phyloP scores from a whole-genome alignment of 2,797 vertebrate species.

The Chanos chanos region DNA sequence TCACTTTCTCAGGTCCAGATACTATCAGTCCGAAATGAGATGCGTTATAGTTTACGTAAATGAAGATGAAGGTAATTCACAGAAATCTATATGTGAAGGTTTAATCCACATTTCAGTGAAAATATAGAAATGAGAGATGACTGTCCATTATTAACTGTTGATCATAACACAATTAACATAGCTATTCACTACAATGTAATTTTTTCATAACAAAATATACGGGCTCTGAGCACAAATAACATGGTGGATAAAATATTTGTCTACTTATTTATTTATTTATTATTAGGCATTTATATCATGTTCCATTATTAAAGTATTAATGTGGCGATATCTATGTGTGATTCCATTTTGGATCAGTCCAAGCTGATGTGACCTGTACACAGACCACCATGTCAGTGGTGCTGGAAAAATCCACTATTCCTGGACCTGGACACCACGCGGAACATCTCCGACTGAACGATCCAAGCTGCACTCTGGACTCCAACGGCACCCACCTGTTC shows the following conservation, averaged over 20 bases:
- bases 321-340: too few relatives aligned
- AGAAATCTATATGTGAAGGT: neutral
- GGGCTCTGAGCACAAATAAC: neutral
- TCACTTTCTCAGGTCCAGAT: conserved; percentile 5
- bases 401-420: conserved; percentile 38
- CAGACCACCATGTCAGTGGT: conserved; percentile 42
- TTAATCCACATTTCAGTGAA: too few relatives aligned
- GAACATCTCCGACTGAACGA: conserved; percentile 44
- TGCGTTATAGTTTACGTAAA: conserved; percentile 46
- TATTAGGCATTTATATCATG: neutral
- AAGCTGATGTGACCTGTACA: conserved; percentile 42
- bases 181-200: too few relatives aligned
- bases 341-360: too few relatives aligned
- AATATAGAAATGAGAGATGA: too few relatives aligned
- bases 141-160: too few relatives aligned
- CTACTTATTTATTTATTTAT: neutral
- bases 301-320: too few relatives aligned
- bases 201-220: neutral
- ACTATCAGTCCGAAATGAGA: conserved; percentile 53
- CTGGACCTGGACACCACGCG: conserved; percentile 30
- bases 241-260: neutral
- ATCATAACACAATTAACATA: too few relatives aligned
- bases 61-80: conserved; percentile 14
- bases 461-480: conserved; percentile 42
- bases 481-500: conserved; percentile 52